Conservation (phyloP, 2,113 vertebrate genomes). For the Etheostoma spectabile region DNA sequence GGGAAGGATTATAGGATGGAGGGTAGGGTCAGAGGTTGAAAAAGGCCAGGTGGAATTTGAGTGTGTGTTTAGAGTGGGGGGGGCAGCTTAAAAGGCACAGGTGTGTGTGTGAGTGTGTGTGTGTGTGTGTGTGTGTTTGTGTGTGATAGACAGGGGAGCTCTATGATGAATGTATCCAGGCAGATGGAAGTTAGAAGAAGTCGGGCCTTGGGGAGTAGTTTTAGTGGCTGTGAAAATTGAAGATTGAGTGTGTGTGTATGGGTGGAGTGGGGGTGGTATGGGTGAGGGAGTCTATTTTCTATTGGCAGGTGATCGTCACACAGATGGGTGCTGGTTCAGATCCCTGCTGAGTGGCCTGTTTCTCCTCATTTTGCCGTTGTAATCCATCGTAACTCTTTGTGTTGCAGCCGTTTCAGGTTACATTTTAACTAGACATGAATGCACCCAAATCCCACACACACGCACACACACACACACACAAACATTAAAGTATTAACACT, state of each 20-base stretch:
- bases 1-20: constrained; percentile 63
- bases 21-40: constrained; percentile 78
- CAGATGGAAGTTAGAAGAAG: constrained; percentile 72
- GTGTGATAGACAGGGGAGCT: constrained; percentile 59
- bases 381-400: constrained; percentile 61
- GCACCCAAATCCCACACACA: not conserved
- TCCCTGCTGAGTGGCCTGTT: constrained; percentile 58
- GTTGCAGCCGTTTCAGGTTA: constrained; percentile 63
- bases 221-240: constrained; percentile 64
- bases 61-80: constrained; percentile 31
- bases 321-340: constrained; percentile 75
- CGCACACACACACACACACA: constrained; percentile 21
- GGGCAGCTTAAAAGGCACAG: constrained; percentile 42
- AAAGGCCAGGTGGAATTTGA: constrained; percentile 72
- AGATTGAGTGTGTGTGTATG: constrained; percentile 44
- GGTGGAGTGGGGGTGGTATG: not conserved
- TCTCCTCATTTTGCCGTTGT: constrained; percentile 57
- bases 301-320: constrained; percentile 63
- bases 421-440: constrained; percentile 48
- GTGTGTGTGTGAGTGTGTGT: constrained; percentile 47
- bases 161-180: constrained; percentile 68
- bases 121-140: constrained; percentile 54
- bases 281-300: constrained; percentile 38
- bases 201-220: constrained; percentile 61
- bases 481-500: constrained; percentile 34